phyloP scores from a whole-genome alignment of 2,888 invertebrate genomes.

The Cartodere bifasciata region DNA sequence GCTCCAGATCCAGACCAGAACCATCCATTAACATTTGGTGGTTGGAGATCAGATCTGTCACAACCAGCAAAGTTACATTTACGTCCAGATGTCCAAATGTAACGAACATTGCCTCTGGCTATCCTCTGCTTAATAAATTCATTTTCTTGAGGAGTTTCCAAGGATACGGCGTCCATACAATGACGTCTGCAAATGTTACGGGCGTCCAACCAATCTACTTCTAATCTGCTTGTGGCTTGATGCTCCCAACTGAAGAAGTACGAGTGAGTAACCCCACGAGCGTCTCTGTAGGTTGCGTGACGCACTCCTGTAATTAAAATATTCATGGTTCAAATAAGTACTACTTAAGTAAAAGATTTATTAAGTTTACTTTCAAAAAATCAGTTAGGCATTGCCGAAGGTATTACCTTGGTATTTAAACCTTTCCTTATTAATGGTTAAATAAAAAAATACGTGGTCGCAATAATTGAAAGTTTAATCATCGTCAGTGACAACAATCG shows the following conservation, averaged over 20 bases:
- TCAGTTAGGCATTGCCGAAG: too few relatives aligned
- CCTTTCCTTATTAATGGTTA: too few relatives aligned
- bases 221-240: constrained; percentile 54
- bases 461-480: too few relatives aligned
- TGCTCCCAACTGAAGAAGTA: constrained; percentile 94
- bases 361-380: too few relatives aligned
- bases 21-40: constrained; percentile 80
- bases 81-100: constrained; percentile 85
- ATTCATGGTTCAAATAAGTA: constrained; percentile 5
- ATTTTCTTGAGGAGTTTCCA: constrained; percentile 85
- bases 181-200: constrained; percentile 84
- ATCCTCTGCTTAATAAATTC: constrained; percentile 82
- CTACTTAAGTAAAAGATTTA: too few relatives aligned
- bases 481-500: too few relatives aligned
- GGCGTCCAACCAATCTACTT: constrained; percentile 85
- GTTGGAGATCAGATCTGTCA: constrained; percentile 68
- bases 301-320: constrained; percentile 53
- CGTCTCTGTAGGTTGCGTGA: constrained; percentile 79
- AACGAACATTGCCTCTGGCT: constrained; percentile 64
- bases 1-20: constrained; percentile 91
- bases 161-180: constrained; percentile 86
- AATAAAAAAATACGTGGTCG: too few relatives aligned
- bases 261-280: constrained; percentile 74
- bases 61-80: constrained; percentile 89
- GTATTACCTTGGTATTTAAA: too few relatives aligned